A percentile compares a stretch with the other conserved stretches of the same genome.
Conservation (phyloP, 2,888 invertebrate genomes). For the Catocala sponsa region DNA sequence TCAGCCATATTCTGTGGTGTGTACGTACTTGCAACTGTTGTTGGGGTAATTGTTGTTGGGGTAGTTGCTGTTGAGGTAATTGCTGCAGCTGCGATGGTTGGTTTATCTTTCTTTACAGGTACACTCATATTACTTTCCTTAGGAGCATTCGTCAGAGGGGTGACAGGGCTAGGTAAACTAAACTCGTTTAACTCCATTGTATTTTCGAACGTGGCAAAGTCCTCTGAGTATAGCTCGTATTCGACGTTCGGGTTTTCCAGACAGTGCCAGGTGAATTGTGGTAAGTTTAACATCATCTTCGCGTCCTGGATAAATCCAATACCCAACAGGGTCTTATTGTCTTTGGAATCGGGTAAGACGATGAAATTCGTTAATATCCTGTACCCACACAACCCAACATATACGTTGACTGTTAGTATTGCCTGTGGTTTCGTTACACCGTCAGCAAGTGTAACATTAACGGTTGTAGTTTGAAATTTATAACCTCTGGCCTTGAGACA, state of each 20-base stretch:
- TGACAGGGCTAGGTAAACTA: constrained; percentile 3
- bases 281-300: constrained; percentile 14
- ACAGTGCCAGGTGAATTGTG: constrained; percentile 32
- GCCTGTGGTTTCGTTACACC: neutral
- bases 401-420: neutral
- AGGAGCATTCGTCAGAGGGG: neutral
- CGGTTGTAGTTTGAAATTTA: constrained; percentile 25
- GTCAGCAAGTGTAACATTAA: constrained; percentile 18
- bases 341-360: constrained; percentile 14
- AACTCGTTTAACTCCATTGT: constrained; percentile 5
- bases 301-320: constrained; percentile 22
- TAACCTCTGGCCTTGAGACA: constrained; percentile 1
- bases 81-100: too few relatives aligned
- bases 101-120: too few relatives aligned
- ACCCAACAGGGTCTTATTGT: constrained; percentile 18
- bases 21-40: too few relatives aligned
- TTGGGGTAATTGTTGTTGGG: too few relatives aligned
- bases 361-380: neutral
- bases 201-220: neutral
- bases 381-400: neutral
- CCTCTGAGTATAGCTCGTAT: constrained; percentile 33
- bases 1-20: too few relatives aligned
- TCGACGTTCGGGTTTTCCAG: constrained; percentile 34
- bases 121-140: too few relatives aligned
- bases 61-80: too few relatives aligned